Evolutionary conservation across 2,113 vertebrate genomes (phyloP).

Genomic region (Colossoma macropomum): DNA sequence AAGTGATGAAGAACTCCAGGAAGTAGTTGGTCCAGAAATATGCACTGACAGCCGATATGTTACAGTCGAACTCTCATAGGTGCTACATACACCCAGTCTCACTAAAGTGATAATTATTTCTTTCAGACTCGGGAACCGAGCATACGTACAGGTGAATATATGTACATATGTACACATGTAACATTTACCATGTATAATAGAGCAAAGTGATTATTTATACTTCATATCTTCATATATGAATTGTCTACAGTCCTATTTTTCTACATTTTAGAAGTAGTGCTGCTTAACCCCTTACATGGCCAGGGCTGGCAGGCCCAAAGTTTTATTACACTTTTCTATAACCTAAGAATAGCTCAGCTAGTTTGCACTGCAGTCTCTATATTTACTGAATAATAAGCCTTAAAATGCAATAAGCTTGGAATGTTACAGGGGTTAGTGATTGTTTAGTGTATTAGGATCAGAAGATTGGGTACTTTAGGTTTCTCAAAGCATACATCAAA

Average conservation of each 20-base stretch:
- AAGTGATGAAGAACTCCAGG: conserved; percentile 37
- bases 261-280: neutral
- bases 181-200: neutral
- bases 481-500: too few relatives aligned
- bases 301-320: too few relatives aligned
- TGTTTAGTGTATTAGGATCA: too few relatives aligned
- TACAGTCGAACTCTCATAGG: conserved; percentile 20
- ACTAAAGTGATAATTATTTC: conserved; percentile 34
- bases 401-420: too few relatives aligned
- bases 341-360: too few relatives aligned
- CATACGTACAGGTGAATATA: neutral
- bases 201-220: neutral
- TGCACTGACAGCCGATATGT: conserved; percentile 38
- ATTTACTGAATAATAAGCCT: too few relatives aligned
- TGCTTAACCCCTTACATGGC: too few relatives aligned
- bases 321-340: too few relatives aligned
- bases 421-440: too few relatives aligned
- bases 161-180: neutral
- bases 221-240: neutral
- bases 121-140: neutral
- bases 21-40: conserved; percentile 32
- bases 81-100: conserved; percentile 22
- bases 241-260: neutral
- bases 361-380: too few relatives aligned
- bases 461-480: too few relatives aligned